Evolutionary conservation across 2,113 vertebrate genomes (phyloP).

Genomic region (Gallinago paraguaiae): DNA sequence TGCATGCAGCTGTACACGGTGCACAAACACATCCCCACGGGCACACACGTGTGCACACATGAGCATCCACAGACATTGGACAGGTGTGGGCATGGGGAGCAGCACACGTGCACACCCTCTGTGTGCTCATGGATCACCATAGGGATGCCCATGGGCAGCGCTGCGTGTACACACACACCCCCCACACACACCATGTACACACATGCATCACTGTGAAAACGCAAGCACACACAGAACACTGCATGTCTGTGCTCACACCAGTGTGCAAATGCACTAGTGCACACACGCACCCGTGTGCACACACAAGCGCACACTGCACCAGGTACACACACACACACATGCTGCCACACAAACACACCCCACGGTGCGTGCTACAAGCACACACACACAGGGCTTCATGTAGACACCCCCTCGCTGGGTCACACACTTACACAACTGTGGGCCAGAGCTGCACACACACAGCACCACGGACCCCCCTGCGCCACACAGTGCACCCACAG

Average conservation of each 20-base stretch:
- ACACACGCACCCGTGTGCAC: fast-evolving
- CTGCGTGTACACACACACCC: not conserved
- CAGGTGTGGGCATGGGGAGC: fast-evolving
- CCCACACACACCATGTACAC: not conserved
- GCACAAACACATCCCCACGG: not conserved
- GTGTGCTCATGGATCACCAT: fast-evolving
- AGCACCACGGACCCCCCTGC: not conserved
- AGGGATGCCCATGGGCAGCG: fast-evolving
- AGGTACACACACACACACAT: no score
- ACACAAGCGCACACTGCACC: not conserved
- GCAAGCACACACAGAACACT: fast-evolving
- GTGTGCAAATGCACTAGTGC: not conserved
- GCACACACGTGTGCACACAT: fast-evolving
- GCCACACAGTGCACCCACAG: not conserved
- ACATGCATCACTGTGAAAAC: not conserved
- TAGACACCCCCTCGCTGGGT: no score
- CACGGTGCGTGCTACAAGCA: not conserved
- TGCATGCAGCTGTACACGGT: fast-evolving
- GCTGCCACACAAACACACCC: no score
- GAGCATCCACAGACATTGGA: fast-evolving
- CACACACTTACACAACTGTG: not conserved
- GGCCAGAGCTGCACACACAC: not conserved
- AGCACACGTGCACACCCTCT: fast-evolving
- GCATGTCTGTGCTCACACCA: not conserved
- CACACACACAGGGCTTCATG: not conserved